Percentiles rank a stretch among this genome's conserved stretches.
Evolutionary conservation across 2,888 invertebrate genomes (phyloP).

Genomic region (Tipula unca): DNA sequence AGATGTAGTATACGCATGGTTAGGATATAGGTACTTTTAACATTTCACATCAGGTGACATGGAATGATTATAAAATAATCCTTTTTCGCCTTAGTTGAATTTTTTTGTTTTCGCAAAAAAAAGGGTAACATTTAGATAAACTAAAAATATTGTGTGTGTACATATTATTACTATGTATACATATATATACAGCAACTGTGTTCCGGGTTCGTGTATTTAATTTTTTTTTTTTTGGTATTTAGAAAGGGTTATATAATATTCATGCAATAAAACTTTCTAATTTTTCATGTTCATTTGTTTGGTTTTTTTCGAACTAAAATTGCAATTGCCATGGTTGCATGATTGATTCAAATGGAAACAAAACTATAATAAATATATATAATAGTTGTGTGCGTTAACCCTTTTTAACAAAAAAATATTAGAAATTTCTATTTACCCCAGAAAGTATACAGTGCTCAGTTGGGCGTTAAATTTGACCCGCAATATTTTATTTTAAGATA

Average conservation of each 20-base stretch:
- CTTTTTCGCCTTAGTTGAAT: background rate
- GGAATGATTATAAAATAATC: background rate
- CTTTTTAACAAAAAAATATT: background rate
- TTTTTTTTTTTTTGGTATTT: background rate
- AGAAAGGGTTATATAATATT: constrained; percentile 9
- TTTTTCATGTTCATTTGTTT: background rate
- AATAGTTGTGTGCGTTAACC: background rate
- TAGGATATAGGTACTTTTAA: background rate
- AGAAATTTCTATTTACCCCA: background rate
- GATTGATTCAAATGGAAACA: background rate
- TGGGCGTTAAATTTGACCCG: background rate
- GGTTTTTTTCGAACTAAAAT: background rate
- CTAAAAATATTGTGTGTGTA: background rate
- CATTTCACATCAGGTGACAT: constrained; percentile 8
- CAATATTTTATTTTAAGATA: background rate
- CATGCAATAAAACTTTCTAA: constrained; percentile 16
- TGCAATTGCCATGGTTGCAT: constrained; percentile 1
- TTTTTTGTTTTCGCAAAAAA: background rate
- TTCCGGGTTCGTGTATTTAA: constrained; percentile 17
- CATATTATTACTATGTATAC: too few relatives aligned
- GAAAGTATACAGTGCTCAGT: background rate
- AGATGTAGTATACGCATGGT: background rate
- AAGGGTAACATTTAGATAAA: background rate
- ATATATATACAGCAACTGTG: background rate
- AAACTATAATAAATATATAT: background rate